Percentiles rank a stretch among this genome's conserved stretches.
Conservation (phyloP, 2,888 invertebrate genomes). For the Athetis lepigone region DNA sequence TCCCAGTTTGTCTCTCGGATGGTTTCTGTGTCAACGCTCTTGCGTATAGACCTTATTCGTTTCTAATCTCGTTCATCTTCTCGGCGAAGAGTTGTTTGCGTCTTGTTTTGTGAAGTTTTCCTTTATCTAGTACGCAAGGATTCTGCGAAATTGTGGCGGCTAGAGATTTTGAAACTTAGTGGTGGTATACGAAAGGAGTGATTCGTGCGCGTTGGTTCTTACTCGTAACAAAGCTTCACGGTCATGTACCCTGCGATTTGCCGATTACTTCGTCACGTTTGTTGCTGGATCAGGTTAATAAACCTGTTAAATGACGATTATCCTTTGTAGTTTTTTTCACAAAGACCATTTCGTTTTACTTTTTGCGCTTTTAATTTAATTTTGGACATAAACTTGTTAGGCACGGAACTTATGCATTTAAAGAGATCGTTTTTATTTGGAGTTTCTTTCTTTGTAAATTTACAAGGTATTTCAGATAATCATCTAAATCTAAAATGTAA, state of each 20-base stretch:
- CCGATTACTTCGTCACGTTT: slow-evolving; percentile 82
- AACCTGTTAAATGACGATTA: slow-evolving; percentile 80
- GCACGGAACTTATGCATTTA: slow-evolving; percentile 45
- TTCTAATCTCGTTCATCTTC: slow-evolving; percentile 64
- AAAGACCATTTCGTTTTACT: slow-evolving; percentile 63
- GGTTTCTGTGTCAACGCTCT: slow-evolving; percentile 78
- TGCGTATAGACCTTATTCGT: slow-evolving; percentile 70
- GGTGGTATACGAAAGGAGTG: slow-evolving; percentile 72
- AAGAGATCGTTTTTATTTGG: slow-evolving; percentile 40
- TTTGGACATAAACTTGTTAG: slow-evolving; percentile 59
- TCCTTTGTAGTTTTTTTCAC: slow-evolving; percentile 69
- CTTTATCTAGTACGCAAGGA: slow-evolving; percentile 39
- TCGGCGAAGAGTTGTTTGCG: slow-evolving; percentile 8
- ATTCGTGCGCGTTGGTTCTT: slow-evolving; percentile 77
- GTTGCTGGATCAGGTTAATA: slow-evolving; percentile 81
- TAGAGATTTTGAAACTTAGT: slow-evolving; percentile 56
- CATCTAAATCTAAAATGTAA: slow-evolving; percentile 23
- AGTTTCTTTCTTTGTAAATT: slow-evolving; percentile 32
- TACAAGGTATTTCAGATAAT: slow-evolving; percentile 26
- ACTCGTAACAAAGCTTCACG: slow-evolving; percentile 78
- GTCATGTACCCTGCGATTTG: slow-evolving; percentile 84
- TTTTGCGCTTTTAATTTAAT: slow-evolving; percentile 66
- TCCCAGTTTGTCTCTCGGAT: slow-evolving; percentile 70
- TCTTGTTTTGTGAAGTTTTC: slow-evolving; percentile 23
- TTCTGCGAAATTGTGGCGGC: slow-evolving; percentile 12